Conservation (phyloP, 92 coral and sea anemone species). For the Galaxea fascicularis region DNA sequence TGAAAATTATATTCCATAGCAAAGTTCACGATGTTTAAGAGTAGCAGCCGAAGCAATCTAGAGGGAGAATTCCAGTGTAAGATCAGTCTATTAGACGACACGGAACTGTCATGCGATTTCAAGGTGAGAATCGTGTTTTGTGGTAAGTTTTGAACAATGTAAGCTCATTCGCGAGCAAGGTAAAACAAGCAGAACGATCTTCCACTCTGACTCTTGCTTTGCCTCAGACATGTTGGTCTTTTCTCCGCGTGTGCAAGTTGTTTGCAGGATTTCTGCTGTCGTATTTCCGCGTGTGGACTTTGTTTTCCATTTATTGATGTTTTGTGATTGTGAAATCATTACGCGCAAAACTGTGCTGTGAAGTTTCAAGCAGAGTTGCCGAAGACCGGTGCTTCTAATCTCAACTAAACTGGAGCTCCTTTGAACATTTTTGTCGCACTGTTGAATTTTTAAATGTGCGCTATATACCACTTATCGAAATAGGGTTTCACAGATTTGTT, state of each 20-base stretch:
- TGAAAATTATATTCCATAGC: background rate
- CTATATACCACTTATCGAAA: background rate
- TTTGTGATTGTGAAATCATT: slow-evolving; percentile 14
- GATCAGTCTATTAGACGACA: slow-evolving; percentile 95
- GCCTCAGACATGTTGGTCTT: background rate
- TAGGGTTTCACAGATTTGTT: background rate
- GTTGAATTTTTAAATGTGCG: background rate
- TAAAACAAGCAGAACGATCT: background rate
- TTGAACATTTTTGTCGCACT: background rate
- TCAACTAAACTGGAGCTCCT: background rate
- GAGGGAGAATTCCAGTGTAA: slow-evolving; percentile 96
- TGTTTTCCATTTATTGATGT: background rate
- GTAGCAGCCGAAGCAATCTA: slow-evolving; percentile 84
- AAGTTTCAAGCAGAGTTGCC: background rate
- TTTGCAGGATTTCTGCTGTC: background rate
- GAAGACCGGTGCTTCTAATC: background rate
- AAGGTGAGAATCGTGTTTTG: slow-evolving; percentile 74
- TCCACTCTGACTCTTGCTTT: slow-evolving; percentile 7
- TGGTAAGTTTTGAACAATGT: background rate
- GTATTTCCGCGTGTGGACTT: background rate
- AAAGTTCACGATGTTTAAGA: slow-evolving; percentile 73
- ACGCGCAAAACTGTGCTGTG: background rate
- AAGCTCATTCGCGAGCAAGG: background rate
- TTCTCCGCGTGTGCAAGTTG: background rate
- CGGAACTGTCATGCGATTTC: slow-evolving; percentile 98